Conservation (phyloP, 2,888 invertebrate species). For the Lithophane socia region DNA sequence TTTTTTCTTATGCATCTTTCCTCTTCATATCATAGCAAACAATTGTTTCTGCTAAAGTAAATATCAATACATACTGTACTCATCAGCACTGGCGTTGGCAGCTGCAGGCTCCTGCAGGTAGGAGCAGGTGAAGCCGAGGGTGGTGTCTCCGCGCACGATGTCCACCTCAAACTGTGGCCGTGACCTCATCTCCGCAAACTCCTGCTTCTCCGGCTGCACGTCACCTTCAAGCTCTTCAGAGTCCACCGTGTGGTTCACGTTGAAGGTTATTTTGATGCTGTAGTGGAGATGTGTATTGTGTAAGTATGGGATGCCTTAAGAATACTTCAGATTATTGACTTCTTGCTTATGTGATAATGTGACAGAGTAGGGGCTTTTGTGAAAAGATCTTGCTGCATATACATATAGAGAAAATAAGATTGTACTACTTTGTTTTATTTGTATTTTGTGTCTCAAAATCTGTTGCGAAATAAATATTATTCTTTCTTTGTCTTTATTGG, state of each 20-base stretch:
- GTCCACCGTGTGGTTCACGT: conserved; percentile 98
- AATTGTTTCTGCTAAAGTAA: neutral
- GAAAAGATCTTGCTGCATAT: neutral
- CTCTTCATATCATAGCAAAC: neutral
- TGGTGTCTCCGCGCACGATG: conserved; percentile 94
- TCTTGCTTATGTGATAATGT: neutral
- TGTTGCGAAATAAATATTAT: neutral
- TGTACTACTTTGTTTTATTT: neutral
- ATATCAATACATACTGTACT: conserved; percentile 90
- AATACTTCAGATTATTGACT: neutral
- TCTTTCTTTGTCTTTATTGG: neutral
- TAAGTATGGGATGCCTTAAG: neutral
- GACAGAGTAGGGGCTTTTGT: neutral
- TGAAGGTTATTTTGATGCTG: conserved; percentile 93
- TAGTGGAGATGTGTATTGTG: conserved; percentile 45
- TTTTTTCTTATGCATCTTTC: neutral
- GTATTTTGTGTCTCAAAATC: neutral
- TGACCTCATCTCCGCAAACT: conserved; percentile 96
- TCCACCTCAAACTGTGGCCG: conserved; percentile 98
- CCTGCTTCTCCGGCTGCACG: conserved; percentile 92
- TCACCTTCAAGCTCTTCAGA: conserved; percentile 93
- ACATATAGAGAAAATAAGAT: neutral
- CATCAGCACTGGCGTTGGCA: conserved; percentile 92
- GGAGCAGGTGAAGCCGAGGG: conserved; percentile 96
- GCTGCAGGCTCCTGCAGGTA: conserved; percentile 92